These are phyloP conservation scores for Anarrhichthys ocellatus DNA, from an alignment of 2,113 vertebrate species.

Conservation along the genomic window DNA sequence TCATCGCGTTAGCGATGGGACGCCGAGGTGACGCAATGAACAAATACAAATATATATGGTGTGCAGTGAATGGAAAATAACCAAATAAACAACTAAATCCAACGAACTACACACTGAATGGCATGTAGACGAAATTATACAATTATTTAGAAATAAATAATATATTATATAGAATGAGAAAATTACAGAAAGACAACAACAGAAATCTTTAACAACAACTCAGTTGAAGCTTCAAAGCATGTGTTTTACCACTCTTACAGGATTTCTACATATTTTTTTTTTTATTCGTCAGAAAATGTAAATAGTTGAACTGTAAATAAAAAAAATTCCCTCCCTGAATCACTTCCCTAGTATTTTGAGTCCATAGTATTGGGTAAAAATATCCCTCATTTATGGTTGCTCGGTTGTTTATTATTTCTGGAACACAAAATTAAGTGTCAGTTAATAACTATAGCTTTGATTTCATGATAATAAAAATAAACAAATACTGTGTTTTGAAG, in stretches of 20 bases:
- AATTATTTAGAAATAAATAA: neutral
- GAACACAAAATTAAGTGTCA: neutral
- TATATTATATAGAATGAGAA: neutral
- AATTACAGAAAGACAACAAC: neutral
- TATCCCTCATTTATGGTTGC: neutral
- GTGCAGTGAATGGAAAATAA: neutral
- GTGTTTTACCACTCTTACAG: neutral
- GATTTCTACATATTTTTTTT: neutral
- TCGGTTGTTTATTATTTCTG: neutral
- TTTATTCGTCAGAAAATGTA: neutral
- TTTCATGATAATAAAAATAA: neutral
- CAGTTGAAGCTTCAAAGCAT: too few relatives aligned
- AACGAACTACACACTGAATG: too few relatives aligned
- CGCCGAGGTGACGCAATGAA: neutral
- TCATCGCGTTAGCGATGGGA: neutral
- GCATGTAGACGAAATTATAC: neutral
- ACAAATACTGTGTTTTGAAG: neutral
- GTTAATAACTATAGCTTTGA: neutral
- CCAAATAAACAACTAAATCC: neutral
- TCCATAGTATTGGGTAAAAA: neutral
- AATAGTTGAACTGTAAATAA: neutral
- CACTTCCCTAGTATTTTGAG: too few relatives aligned
- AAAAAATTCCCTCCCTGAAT: neutral
- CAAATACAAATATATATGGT: neutral
- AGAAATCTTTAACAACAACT: neutral